Evolutionary conservation across 2,113 vertebrate species (phyloP).

Genomic region (Solenodon paradoxus): DNA sequence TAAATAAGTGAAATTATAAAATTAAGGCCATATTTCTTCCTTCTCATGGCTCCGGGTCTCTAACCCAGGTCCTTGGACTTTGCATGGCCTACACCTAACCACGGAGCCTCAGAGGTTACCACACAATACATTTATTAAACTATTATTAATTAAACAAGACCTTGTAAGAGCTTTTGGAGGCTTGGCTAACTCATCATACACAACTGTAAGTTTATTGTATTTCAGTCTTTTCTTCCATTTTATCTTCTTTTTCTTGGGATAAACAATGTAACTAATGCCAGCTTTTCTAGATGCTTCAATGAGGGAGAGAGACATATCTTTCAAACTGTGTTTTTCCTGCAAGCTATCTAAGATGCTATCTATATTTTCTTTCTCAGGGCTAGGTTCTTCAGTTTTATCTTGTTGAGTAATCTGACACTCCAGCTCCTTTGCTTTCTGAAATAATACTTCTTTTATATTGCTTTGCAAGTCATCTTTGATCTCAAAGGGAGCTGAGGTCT

Average conservation of each 20-base stretch:
- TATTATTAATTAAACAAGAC: conserved; percentile 58
- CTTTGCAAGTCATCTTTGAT: conserved; percentile 75
- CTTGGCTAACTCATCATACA: conserved; percentile 75
- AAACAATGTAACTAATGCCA: conserved; percentile 61
- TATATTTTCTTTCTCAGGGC: not conserved
- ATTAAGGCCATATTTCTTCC: too few relatives aligned
- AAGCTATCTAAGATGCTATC: not conserved
- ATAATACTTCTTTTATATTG: conserved; percentile 75
- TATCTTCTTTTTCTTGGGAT: conserved; percentile 60
- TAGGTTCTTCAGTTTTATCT: not conserved
- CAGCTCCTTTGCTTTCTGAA: conserved; percentile 65
- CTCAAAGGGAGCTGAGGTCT: not conserved
- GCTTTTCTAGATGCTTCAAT: conserved; percentile 60
- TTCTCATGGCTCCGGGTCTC: too few relatives aligned
- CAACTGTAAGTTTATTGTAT: conserved; percentile 50
- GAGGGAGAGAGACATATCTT: not conserved
- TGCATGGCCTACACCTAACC: too few relatives aligned
- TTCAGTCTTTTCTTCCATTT: conserved; percentile 63
- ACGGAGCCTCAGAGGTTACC: too few relatives aligned
- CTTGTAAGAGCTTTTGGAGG: conserved; percentile 70
- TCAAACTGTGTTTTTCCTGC: accelerated
- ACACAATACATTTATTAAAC: conserved; percentile 43
- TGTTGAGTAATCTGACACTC: not conserved
- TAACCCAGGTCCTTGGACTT: too few relatives aligned
- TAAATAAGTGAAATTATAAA: not conserved